These are phyloP conservation scores for Sphyrna mokarran DNA, from an alignment of 2,113 vertebrate species.

Conservation along the genomic window DNA sequence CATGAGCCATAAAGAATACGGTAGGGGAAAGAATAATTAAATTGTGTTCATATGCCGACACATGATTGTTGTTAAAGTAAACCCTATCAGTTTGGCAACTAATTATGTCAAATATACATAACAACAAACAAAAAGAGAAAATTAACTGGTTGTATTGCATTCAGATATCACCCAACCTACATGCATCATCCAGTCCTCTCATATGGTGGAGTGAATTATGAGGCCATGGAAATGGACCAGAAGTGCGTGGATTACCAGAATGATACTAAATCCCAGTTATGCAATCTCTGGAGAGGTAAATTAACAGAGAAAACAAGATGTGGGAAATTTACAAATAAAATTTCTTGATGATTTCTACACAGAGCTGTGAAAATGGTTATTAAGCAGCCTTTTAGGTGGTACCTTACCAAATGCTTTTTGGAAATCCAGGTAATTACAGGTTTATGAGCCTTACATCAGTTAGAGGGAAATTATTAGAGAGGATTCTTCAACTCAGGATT, in stretches of 20 bases:
- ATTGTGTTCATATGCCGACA: not conserved
- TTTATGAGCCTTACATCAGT: too few species aligned
- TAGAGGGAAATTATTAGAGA: too few species aligned
- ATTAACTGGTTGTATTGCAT: not conserved
- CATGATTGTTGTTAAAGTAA: not conserved
- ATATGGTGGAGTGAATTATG: not conserved
- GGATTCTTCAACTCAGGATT: too few species aligned
- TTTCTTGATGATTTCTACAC: not conserved
- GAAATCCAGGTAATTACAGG: too few species aligned
- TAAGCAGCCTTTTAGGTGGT: too few species aligned
- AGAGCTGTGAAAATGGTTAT: not conserved
- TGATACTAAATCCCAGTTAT: not conserved
- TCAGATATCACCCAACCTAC: not conserved
- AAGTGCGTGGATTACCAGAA: not conserved
- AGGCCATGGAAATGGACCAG: not conserved
- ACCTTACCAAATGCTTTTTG: too few species aligned
- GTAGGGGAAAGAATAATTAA: not conserved
- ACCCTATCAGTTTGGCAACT: not conserved
- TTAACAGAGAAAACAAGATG: not conserved
- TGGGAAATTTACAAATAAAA: not conserved
- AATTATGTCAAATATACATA: not conserved
- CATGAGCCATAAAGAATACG: not conserved
- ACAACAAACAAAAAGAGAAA: not conserved
- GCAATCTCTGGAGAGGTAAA: not conserved
- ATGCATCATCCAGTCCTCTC: not conserved